Evolutionary conservation across 2,113 vertebrate species (phyloP), one percentile per base, ranked within the genome.

Genomic region (Phrynosoma blainvillii): DNA sequence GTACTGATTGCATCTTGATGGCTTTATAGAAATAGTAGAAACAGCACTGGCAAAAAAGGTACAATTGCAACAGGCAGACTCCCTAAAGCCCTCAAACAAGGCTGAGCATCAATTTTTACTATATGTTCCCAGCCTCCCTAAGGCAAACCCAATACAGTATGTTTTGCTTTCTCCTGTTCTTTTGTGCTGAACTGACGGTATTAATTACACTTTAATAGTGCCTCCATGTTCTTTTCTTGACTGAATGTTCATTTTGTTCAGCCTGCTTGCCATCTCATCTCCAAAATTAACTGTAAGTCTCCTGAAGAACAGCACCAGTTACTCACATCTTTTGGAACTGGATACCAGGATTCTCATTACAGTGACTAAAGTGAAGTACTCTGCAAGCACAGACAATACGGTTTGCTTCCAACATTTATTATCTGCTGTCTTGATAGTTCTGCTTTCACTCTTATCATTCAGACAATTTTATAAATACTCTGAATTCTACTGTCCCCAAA

Each of bases 381-480:
- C 18, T 88, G 70, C n/a, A 27, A 0, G 71, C 79, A 18, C 76
- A 0, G 2, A 82, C 86, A 79, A 87, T 27, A 9, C 30, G 23
- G 40, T 77, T 13, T 42, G 74, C 84, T 70, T 92, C 89, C 79
- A 89, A 11, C 42, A 84, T 36, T 74, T 66, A 8, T 89, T 36
- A 73, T 68, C 23, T 40, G n/a, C 40, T 81, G 62, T 21, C 11
- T 73, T 92, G 6, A 1, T 89, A 91, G 66, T 73, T 36, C 90
- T 36, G 62, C 84, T 93, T 95, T 89, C 80, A 91, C 21, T 1
- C 18, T 52, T 23, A 1, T 12, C 86, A 85, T 89, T 92, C 90
- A 93, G 91, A 87, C 2, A 40, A 92, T 8, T 94, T 87, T 89
- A 91, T 74, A 86, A 93, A 92, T 81, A 92, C 84, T 14, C 90